Percentiles rank a stretch among this genome's conserved stretches.
Conservation (phyloP, 2,888 invertebrate species). For the Dermolepida albohirtum region DNA sequence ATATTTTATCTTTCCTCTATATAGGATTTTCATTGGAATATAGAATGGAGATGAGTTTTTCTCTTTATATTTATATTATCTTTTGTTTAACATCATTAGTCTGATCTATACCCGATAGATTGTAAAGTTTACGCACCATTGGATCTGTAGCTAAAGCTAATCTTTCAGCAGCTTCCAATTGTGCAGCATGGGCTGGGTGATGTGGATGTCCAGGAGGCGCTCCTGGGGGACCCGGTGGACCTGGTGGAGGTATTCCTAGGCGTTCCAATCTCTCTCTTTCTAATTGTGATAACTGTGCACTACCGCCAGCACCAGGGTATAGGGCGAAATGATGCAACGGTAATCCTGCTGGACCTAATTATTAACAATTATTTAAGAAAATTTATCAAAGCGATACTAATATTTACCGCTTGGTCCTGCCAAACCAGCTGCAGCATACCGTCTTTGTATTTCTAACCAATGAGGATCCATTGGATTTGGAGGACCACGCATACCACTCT, state of each 20-base stretch:
- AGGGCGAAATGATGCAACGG: constrained; percentile 80
- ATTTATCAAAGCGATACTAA: not conserved
- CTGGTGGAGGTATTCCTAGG: constrained; percentile 79
- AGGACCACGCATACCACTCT: constrained; percentile 68
- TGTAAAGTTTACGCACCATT: constrained; percentile 71
- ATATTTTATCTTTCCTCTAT: no score
- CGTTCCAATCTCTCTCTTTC: constrained; percentile 90
- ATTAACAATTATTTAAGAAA: not conserved
- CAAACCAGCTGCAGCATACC: constrained; percentile 67
- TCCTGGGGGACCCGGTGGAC: constrained; percentile 68
- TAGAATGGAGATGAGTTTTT: no score
- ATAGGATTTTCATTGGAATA: no score
- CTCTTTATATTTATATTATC: no score
- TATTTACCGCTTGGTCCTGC: constrained; percentile 59
- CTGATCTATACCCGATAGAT: no score
- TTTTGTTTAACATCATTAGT: not conserved
- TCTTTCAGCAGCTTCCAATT: constrained; percentile 81
- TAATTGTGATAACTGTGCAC: constrained; percentile 77
- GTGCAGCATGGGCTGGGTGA: constrained; percentile 69
- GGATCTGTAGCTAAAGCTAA: constrained; percentile 90
- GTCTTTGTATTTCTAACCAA: constrained; percentile 91
- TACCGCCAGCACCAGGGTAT: constrained; percentile 78
- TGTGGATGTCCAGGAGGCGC: constrained; percentile 70
- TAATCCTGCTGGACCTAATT: constrained; percentile 61
- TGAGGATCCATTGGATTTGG: constrained; percentile 74